Percentiles rank a stretch among this genome's conserved stretches.
Conservation (phyloP, 2,797 vertebrate species). For the Sebastes minor region DNA sequence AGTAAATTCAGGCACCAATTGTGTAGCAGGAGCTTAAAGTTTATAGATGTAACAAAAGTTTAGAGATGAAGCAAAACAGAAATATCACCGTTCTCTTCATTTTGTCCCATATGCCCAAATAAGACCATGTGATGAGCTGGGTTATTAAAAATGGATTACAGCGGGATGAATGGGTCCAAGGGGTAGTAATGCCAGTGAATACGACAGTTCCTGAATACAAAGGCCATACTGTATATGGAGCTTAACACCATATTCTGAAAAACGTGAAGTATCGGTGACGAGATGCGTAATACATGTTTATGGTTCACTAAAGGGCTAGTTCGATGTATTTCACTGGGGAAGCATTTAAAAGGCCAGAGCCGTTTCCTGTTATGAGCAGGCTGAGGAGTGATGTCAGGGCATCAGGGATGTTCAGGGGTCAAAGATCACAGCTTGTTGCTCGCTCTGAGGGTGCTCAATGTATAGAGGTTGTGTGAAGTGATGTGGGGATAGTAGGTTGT, state of each 20-base stretch:
- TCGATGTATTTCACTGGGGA: neutral
- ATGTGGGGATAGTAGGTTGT: neutral
- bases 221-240: constrained; percentile 7
- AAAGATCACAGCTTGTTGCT: constrained; percentile 29
- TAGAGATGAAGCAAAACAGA: neutral
- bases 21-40: neutral
- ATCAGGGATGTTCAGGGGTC: constrained; percentile 1
- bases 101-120: constrained; percentile 15
- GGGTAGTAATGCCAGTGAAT: neutral
- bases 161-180: neutral
- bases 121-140: neutral
- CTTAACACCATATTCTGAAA: neutral
- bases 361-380: constrained; percentile 27
- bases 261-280: neutral
- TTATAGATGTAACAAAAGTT: neutral
- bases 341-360: neutral
- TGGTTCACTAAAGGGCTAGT: neutral
- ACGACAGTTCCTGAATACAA: neutral
- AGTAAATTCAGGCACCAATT: neutral
- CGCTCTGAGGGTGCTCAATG: neutral
- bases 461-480: neutral
- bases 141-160: constrained; percentile 24
- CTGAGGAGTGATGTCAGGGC: constrained; percentile 23
- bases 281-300: neutral
- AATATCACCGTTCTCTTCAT: neutral